Conservation (phyloP, 1,140 invertebrate genomes). For the Ceratoteleas bidentatus region DNA sequence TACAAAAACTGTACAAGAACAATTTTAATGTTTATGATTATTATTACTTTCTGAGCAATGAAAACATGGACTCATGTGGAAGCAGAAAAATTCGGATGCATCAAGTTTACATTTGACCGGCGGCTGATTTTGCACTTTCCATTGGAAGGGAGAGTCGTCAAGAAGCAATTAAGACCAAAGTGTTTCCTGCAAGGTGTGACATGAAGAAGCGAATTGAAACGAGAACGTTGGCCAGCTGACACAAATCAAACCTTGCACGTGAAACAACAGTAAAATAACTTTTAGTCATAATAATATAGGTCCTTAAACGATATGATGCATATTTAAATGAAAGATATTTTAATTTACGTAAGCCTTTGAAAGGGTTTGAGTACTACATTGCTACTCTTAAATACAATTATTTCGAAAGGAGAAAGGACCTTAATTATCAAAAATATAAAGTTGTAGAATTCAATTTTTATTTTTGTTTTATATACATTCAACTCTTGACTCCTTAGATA, state of each 20-base stretch:
- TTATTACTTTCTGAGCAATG: not conserved
- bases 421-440: no score
- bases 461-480: no score
- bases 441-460: no score
- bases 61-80: not conserved
- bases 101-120: conserved; percentile 27
- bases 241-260: conserved; percentile 72
- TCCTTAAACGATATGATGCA: conserved; percentile 32
- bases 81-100: conserved; percentile 29
- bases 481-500: no score
- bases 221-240: conserved; percentile 78
- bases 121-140: conserved; percentile 48
- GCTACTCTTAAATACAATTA: no score
- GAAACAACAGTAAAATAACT: conserved; percentile 76
- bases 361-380: no score
- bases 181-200: conserved; percentile 80
- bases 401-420: no score
- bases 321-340: conserved; percentile 26
- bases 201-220: conserved; percentile 73
- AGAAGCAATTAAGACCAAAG: conserved; percentile 77
- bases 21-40: not conserved
- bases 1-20: no score
- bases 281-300: conserved; percentile 70
- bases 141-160: conserved; percentile 46
- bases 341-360: no score